A percentile compares a stretch with the other conserved stretches of the same genome.
phyloP scores from a whole-genome alignment of 2,113 vertebrate species.

The Cisticola juncidis region DNA sequence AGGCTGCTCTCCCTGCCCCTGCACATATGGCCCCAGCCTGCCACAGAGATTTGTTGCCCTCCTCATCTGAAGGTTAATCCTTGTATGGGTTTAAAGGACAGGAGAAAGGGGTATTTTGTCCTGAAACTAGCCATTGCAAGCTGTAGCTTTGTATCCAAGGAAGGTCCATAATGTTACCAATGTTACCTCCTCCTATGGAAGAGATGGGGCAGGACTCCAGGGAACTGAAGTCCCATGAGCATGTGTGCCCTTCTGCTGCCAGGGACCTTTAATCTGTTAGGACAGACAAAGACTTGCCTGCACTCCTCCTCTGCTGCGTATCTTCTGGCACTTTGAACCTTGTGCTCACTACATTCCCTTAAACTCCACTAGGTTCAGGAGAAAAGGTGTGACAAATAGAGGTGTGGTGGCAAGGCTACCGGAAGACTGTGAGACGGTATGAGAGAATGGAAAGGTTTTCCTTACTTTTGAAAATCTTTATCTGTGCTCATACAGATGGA shows the following conservation, averaged over 20 bases:
- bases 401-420: background rate
- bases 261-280: background rate
- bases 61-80: background rate
- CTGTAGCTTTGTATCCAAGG: background rate
- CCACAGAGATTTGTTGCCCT: background rate
- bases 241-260: background rate
- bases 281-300: background rate
- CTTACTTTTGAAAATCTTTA: background rate
- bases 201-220: background rate
- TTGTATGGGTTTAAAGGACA: background rate
- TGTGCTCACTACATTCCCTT: background rate
- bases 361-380: background rate
- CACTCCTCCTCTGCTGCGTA: background rate
- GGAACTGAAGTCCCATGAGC: accelerated
- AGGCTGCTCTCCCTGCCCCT: background rate
- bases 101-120: background rate
- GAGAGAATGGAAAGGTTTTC: background rate
- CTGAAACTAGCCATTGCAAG: background rate
- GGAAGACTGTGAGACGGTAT: background rate
- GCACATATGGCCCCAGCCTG: background rate
- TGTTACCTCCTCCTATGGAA: background rate
- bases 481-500: background rate
- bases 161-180: background rate
- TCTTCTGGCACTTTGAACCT: background rate
- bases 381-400: background rate